Conservation (phyloP, 2,888 invertebrate species). For the Ectropis crepuscularia region DNA sequence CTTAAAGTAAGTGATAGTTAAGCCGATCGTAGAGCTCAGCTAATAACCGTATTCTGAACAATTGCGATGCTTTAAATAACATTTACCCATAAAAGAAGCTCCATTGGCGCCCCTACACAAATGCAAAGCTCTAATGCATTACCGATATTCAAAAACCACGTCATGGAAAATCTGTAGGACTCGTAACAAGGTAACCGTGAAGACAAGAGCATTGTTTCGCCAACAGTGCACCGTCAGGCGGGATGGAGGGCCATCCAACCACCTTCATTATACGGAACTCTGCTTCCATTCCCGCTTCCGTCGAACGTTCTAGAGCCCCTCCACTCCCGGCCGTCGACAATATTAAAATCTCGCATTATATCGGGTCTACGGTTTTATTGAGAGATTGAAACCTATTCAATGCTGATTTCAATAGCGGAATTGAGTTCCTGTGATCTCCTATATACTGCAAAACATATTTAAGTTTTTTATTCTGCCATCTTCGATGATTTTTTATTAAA, state of each 20-base stretch:
- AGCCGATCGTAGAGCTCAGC: too few relatives aligned
- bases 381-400: slow-evolving; percentile 23
- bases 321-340: slow-evolving; percentile 25
- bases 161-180: slow-evolving; percentile 21
- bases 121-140: background rate
- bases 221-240: slow-evolving; percentile 59
- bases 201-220: slow-evolving; percentile 61
- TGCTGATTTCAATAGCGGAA: slow-evolving; percentile 24
- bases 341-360: slow-evolving; percentile 34
- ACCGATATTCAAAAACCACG: slow-evolving; percentile 13
- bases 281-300: slow-evolving; percentile 43
- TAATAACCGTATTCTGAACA: too few relatives aligned
- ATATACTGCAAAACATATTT: background rate
- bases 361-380: slow-evolving; percentile 20
- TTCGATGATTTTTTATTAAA: background rate
- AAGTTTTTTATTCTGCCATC: background rate
- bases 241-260: slow-evolving; percentile 62
- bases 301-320: slow-evolving; percentile 42
- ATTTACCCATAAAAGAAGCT: background rate
- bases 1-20: too few relatives aligned
- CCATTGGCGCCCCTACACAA: background rate
- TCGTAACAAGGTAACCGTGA: slow-evolving; percentile 22
- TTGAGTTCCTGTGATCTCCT: slow-evolving; percentile 16
- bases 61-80: too few relatives aligned
- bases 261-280: slow-evolving; percentile 57